These are phyloP conservation scores for Cyprinodon brontotheroides DNA, from an alignment of 2,113 vertebrate species.

Conservation along the genomic window DNA sequence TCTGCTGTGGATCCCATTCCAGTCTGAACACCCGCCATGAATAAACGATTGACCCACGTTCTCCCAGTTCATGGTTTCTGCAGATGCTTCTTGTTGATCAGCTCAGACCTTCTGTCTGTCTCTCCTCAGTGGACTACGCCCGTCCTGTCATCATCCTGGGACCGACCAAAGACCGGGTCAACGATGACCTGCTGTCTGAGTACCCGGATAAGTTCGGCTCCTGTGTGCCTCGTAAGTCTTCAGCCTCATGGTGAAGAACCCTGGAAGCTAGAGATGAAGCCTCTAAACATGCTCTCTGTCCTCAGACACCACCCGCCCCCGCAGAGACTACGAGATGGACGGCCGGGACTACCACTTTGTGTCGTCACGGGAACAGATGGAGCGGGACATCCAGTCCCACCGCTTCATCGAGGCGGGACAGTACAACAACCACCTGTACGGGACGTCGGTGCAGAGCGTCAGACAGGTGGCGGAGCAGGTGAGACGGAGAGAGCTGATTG, in stretches of 20 bases:
- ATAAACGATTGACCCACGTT: too few relatives aligned
- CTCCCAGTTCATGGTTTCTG: too few relatives aligned
- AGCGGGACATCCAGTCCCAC: slow-evolving; percentile 91
- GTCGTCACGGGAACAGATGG: slow-evolving; percentile 91
- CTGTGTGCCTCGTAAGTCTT: slow-evolving; percentile 86
- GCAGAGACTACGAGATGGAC: slow-evolving; percentile 89
- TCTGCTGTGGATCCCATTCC: too few relatives aligned
- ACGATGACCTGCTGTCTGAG: slow-evolving; percentile 87
- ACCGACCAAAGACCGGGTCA: slow-evolving; percentile 87
- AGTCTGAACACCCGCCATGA: too few relatives aligned
- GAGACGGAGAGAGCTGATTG: background rate
- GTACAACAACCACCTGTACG: slow-evolving; percentile 85
- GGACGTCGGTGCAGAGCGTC: slow-evolving; percentile 89
- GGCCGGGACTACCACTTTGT: slow-evolving; percentile 93
- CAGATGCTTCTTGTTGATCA: background rate
- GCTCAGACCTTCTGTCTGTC: background rate
- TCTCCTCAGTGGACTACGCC: slow-evolving; percentile 84
- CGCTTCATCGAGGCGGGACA: slow-evolving; percentile 88
- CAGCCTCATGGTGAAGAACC: background rate
- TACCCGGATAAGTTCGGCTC: slow-evolving; percentile 90
- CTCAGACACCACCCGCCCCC: slow-evolving; percentile 88
- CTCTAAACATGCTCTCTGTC: background rate
- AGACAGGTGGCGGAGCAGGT: slow-evolving; percentile 89
- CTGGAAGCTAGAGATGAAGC: background rate
- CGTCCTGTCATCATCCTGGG: slow-evolving; percentile 89